These are phyloP conservation scores for Melanargia galathea DNA, from an alignment of 2,888 invertebrate species.

Conservation along the genomic window DNA sequence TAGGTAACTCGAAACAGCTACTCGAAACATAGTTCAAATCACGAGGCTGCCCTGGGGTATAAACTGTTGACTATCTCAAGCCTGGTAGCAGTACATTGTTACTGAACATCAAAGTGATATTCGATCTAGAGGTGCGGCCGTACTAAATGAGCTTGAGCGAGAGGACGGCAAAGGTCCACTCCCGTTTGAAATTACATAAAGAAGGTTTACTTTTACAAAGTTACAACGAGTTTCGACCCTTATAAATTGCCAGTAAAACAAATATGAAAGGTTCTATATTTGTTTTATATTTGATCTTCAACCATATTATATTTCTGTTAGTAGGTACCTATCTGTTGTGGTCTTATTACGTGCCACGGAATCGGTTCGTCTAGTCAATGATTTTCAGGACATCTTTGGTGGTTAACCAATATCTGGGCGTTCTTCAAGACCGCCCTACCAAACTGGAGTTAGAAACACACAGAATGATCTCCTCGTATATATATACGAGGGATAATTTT, in stretches of 20 bases:
- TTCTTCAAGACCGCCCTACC: no score
- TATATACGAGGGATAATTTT: conserved; percentile 71
- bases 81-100: conserved; percentile 39
- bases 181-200: conserved; percentile 34
- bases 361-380: not conserved
- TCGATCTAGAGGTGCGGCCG: conserved; percentile 36
- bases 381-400: not conserved
- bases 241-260: conserved; percentile 27
- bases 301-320: conserved; percentile 1
- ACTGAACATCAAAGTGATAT: conserved; percentile 43
- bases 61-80: conserved; percentile 38
- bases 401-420: no score
- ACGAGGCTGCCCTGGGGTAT: conserved; percentile 30
- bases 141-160: conserved; percentile 37
- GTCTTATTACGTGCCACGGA: no score
- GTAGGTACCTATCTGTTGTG: not conserved
- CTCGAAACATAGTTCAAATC: conserved; percentile 1
- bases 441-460: no score
- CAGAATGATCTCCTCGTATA: no score
- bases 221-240: conserved; percentile 31
- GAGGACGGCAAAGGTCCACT: conserved; percentile 35
- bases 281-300: conserved; percentile 25
- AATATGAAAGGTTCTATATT: conserved; percentile 26
- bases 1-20: not conserved
- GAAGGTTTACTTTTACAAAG: conserved; percentile 38